These are phyloP conservation scores for Diaprepes abbreviatus DNA, from an alignment of 2,888 invertebrate species.

Conservation along the genomic window DNA sequence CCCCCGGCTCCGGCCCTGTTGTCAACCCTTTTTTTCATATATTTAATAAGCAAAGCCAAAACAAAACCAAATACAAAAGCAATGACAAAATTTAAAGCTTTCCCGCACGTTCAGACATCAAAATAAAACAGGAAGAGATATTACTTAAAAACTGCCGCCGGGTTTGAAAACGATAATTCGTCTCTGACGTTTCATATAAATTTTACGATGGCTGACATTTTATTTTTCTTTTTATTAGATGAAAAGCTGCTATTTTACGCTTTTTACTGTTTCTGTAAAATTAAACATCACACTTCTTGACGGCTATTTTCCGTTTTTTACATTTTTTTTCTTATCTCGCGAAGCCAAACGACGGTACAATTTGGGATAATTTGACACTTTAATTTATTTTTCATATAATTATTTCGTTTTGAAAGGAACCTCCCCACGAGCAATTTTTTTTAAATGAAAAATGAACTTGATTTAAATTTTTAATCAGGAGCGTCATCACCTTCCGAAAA, in stretches of 20 bases:
- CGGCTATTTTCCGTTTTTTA: conserved; percentile 13
- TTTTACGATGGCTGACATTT: conserved; percentile 41
- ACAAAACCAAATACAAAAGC: neutral
- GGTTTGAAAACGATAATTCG: conserved; percentile 38
- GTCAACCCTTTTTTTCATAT: too few relatives aligned
- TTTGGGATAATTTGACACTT: conserved; percentile 17
- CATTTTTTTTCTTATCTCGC: conserved; percentile 11
- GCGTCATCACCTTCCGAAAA: too few relatives aligned
- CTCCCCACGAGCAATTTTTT: neutral
- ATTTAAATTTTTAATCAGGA: neutral
- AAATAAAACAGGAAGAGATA: conserved; percentile 39
- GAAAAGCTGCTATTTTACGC: conserved; percentile 36
- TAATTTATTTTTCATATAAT: conserved; percentile 16
- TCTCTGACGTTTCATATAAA: conserved; percentile 39
- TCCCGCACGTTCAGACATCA: conserved; percentile 6
- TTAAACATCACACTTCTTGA: conserved; percentile 26
- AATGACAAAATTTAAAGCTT: conserved; percentile 22
- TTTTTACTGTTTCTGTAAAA: conserved; percentile 34
- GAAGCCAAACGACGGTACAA: neutral
- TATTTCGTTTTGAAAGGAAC: neutral
- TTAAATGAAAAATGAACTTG: neutral
- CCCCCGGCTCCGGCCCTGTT: too few relatives aligned
- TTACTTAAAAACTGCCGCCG: conserved; percentile 36
- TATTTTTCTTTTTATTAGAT: conserved; percentile 44
- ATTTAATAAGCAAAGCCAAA: neutral